Evolutionary conservation across 2,888 invertebrate species (phyloP).

Genomic region (Drosophila aldrichi): DNA sequence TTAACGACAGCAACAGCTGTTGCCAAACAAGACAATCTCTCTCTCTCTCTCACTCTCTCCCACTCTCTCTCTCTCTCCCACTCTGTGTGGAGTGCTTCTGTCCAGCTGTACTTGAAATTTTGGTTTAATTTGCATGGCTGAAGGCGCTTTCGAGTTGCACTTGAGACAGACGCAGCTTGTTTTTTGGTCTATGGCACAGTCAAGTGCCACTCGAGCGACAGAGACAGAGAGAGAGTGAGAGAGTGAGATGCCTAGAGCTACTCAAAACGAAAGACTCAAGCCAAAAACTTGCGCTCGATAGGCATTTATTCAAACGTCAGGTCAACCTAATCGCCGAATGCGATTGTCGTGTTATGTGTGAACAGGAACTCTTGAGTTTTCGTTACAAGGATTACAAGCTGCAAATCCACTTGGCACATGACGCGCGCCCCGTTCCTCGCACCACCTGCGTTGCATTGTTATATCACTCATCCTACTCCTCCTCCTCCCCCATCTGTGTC

Average conservation of each 20-base stretch:
- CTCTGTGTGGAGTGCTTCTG: constrained; percentile 10
- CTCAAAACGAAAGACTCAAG: constrained; percentile 61
- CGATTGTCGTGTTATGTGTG: constrained; percentile 58
- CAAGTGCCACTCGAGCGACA: constrained; percentile 26
- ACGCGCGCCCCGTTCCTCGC: constrained; percentile 35
- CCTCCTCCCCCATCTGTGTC: constrained; percentile 5
- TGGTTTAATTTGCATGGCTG: constrained; percentile 63
- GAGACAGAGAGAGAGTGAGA: neutral
- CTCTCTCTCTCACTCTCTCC: neutral
- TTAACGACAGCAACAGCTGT: constrained; percentile 55
- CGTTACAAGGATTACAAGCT: constrained; percentile 70
- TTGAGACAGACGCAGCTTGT: constrained; percentile 59
- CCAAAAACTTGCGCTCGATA: constrained; percentile 49
- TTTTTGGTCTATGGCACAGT: constrained; percentile 45
- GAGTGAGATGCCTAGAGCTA: neutral
- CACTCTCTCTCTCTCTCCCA: neutral
- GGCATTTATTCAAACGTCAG: constrained; percentile 57
- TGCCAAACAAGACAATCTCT: neutral
- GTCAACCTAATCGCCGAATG: constrained; percentile 48
- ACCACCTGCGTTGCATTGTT: constrained; percentile 39
- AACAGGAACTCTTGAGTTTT: constrained; percentile 48
- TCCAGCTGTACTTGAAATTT: constrained; percentile 50
- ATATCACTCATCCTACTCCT: constrained; percentile 15
- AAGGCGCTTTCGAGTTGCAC: constrained; percentile 54
- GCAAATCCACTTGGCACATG: constrained; percentile 77